Percentiles rank a stretch among this genome's conserved stretches.
phyloP scores from a whole-genome alignment of 37 sponge, comb jelly and placozoan species.

The Sycon ciliatum region DNA sequence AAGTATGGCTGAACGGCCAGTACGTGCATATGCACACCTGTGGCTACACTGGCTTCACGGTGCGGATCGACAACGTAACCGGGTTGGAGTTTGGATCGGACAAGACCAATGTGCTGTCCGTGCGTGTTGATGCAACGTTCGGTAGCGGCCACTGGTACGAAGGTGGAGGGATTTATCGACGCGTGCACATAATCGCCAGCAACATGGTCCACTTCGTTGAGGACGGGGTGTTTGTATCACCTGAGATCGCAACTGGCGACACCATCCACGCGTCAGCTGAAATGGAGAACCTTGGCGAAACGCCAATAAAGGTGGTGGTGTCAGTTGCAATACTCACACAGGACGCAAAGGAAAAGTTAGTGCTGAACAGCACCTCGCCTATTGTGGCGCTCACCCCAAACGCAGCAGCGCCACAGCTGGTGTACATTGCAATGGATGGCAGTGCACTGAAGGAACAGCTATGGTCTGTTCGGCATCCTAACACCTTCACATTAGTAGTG shows the following conservation, averaged over 20 bases:
- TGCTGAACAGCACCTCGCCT: too few relatives aligned
- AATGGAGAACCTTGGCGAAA: too few relatives aligned
- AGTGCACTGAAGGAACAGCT: too few relatives aligned
- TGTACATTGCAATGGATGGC: too few relatives aligned
- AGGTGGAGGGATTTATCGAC: constrained; percentile 51
- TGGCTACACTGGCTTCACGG: constrained; percentile 47
- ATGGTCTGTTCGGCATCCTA: too few relatives aligned
- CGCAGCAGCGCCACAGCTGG: too few relatives aligned
- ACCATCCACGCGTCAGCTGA: too few relatives aligned
- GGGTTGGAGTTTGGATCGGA: constrained; percentile 25
- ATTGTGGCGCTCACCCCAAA: too few relatives aligned
- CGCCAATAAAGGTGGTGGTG: too few relatives aligned
- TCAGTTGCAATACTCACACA: too few relatives aligned
- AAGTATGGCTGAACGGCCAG: constrained; percentile 29
- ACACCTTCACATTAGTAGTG: too few relatives aligned
- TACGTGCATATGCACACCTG: constrained; percentile 28
- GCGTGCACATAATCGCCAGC: constrained; percentile 23
- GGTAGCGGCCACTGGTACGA: constrained; percentile 53
- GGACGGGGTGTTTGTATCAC: constrained; percentile 39
- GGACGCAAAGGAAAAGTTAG: too few relatives aligned
- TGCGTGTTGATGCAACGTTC: constrained; percentile 22
- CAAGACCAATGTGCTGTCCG: constrained; percentile 30
- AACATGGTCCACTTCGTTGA: constrained; percentile 18
- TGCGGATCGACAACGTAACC: constrained; percentile 40
- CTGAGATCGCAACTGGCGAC: background rate